These are phyloP conservation scores for Pseudomyrmex flavicornis DNA, from an alignment of 1,140 invertebrate species.

Conservation along the genomic window DNA sequence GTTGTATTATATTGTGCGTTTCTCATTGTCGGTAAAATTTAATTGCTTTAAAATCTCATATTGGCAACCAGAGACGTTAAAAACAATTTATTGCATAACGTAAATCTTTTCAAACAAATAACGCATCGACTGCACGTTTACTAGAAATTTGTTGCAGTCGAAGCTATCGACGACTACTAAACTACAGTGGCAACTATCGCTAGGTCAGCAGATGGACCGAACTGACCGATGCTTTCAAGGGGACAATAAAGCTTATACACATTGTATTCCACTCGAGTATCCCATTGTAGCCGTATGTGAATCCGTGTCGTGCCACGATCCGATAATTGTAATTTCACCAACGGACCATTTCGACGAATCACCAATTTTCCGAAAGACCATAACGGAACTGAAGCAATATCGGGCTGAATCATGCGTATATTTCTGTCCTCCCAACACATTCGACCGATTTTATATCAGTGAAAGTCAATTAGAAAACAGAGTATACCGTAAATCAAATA, in stretches of 20 bases:
- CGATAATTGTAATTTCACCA: constrained; percentile 75
- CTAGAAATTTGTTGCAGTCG: constrained; percentile 54
- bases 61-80: not conserved
- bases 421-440: not conserved
- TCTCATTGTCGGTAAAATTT: too few species aligned
- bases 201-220: constrained; percentile 74
- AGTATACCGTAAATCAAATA: not conserved
- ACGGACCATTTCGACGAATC: constrained; percentile 65
- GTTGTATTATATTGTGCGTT: too few species aligned
- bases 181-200: constrained; percentile 65
- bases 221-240: constrained; percentile 74
- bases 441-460: not conserved
- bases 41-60: too few species aligned
- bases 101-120: constrained; percentile 26
- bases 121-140: constrained; percentile 42
- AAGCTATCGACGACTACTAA: constrained; percentile 66
- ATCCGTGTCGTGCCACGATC: constrained; percentile 60
- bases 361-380: constrained; percentile 67
- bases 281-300: constrained; percentile 72
- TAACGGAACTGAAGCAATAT: constrained; percentile 54
- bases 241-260: constrained; percentile 75
- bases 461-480: not conserved
- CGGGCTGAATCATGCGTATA: constrained; percentile 34
- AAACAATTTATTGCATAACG: not conserved
- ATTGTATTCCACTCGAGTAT: constrained; percentile 74